Conservation (phyloP, 53 echinoderm and acorn worm species). For the Mesocentrotus franciscanus region DNA sequence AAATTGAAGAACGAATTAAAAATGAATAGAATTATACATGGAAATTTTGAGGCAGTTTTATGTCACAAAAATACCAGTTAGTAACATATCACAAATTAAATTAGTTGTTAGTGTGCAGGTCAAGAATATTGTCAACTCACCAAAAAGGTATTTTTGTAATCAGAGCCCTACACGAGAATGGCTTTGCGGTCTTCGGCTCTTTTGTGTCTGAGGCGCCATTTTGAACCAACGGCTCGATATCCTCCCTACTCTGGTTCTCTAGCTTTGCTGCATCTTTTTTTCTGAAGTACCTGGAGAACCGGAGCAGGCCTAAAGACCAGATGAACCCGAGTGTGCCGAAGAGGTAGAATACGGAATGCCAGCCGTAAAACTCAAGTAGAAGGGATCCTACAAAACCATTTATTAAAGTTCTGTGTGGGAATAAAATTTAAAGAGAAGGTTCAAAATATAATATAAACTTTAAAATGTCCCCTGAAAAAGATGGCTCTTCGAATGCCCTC, state of each 20-base stretch:
- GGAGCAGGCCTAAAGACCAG: conserved; percentile 65
- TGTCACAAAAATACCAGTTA: too few species aligned
- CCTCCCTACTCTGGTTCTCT: not conserved
- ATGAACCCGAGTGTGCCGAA: conserved; percentile 75
- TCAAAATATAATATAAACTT: not conserved
- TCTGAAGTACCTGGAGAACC: conserved; percentile 59
- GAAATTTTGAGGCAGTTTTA: too few species aligned
- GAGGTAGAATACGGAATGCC: conserved; percentile 82
- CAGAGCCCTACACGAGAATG: conserved; percentile 65
- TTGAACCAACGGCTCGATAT: conserved; percentile 1
- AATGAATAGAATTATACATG: too few species aligned
- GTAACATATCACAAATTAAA: too few species aligned
- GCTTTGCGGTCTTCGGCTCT: not conserved
- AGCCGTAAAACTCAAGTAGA: conserved; percentile 70
- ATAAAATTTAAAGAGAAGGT: not conserved
- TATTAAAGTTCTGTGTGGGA: conserved; percentile 74
- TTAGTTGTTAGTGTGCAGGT: too few species aligned
- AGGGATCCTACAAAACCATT: conserved; percentile 91
- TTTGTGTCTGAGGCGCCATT: not conserved
- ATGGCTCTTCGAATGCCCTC: too few species aligned
- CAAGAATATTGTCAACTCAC: conserved; percentile 57
- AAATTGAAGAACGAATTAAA: too few species aligned
- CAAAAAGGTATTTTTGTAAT: conserved; percentile 74
- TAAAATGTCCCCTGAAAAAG: too few species aligned
- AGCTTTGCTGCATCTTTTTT: conserved; percentile 50